Evolutionary conservation across 2,888 invertebrate species (phyloP).

Genomic region (Apeira syringaria): DNA sequence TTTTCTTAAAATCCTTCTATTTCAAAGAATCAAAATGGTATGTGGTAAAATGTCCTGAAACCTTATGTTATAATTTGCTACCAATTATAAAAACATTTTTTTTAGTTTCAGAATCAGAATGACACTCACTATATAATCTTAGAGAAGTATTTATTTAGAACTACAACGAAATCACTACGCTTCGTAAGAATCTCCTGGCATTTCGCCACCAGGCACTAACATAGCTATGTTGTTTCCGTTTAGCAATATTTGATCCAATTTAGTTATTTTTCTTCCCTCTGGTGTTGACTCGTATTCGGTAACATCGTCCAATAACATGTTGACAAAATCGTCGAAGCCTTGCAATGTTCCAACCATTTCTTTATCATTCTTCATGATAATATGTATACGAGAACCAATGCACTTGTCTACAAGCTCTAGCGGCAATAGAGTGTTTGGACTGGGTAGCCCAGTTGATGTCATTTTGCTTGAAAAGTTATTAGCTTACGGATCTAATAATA

Average conservation of each 20-base stretch:
- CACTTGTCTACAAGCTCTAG: constrained; percentile 99
- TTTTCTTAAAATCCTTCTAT: too few relatives aligned
- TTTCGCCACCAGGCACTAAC: constrained; percentile 84
- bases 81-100: too few relatives aligned
- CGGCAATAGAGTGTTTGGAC: constrained; percentile 95
- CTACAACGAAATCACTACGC: constrained; percentile 45
- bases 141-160: constrained; percentile 38
- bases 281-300: constrained; percentile 99
- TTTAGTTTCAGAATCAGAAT: too few relatives aligned
- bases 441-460: constrained; percentile 86
- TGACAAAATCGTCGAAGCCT: constrained; percentile 99
- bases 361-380: constrained; percentile 99
- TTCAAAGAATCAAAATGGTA: too few relatives aligned
- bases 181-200: constrained; percentile 74
- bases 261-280: constrained; percentile 97
- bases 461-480: too few relatives aligned
- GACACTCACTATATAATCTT: too few relatives aligned
- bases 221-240: constrained; percentile 99
- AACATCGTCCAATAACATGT: constrained; percentile 98
- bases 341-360: constrained; percentile 99
- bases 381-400: constrained; percentile 99
- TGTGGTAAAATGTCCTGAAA: too few relatives aligned
- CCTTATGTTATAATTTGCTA: too few relatives aligned
- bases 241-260: constrained; percentile 97
- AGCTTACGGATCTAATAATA: too few relatives aligned